These are phyloP conservation scores for Coturnix japonica DNA, from an alignment of 2,113 vertebrate species.

Conservation along the genomic window DNA sequence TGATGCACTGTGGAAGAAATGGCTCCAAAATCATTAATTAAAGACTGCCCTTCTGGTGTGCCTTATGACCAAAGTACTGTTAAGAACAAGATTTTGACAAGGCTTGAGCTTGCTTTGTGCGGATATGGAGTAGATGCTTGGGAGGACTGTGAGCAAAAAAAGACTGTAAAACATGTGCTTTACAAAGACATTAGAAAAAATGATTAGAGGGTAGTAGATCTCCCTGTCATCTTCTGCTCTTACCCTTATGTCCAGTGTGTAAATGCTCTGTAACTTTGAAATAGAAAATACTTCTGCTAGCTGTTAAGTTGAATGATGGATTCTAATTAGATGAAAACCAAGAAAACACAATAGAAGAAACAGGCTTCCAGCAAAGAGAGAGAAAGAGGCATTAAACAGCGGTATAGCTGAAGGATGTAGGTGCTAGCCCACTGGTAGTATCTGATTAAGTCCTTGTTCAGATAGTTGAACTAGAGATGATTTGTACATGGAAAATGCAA, in stretches of 20 bases:
- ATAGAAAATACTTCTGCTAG: slow-evolving; percentile 3
- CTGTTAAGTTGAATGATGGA: slow-evolving; percentile 12
- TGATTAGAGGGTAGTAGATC: background rate
- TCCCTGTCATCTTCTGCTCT: background rate
- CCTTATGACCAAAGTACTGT: slow-evolving; percentile 27
- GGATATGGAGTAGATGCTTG: background rate
- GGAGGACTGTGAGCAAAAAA: background rate
- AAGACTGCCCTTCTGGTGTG: slow-evolving; percentile 52
- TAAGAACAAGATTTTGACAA: background rate
- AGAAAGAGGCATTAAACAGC: background rate
- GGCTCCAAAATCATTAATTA: slow-evolving; percentile 66
- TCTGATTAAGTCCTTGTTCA: background rate
- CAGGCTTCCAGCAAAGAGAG: background rate
- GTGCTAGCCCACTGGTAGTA: background rate
- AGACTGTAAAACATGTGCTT: background rate
- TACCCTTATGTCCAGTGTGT: background rate
- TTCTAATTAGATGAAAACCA: slow-evolving; percentile 35
- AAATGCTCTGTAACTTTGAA: background rate
- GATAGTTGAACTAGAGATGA: background rate
- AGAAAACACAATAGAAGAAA: slow-evolving; percentile 46
- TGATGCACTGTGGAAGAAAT: slow-evolving; percentile 35
- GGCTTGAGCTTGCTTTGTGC: background rate
- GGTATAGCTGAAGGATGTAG: background rate
- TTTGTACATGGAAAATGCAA: background rate
- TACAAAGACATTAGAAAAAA: background rate